phyloP scores from a whole-genome alignment of 2,888 invertebrate species.

The Campoplex capitator region DNA sequence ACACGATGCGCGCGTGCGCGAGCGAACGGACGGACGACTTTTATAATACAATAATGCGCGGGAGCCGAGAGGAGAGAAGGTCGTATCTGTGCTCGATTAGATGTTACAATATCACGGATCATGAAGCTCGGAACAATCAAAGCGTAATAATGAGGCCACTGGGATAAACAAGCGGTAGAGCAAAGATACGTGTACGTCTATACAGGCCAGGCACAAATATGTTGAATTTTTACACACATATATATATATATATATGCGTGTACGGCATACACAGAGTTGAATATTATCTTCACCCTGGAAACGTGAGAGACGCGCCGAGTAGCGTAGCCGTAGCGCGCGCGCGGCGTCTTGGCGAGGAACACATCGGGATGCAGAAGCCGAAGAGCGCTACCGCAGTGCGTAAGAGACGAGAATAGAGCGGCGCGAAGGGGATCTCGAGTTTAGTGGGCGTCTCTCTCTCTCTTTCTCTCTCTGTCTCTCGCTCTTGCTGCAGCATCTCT shows the following conservation, averaged over 20 bases:
- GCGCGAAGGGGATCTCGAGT: conserved; percentile 40
- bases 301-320: conserved; percentile 51
- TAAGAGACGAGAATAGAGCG: conserved; percentile 66
- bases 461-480: too few relatives aligned
- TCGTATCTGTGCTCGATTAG: conserved; percentile 46
- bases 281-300: conserved; percentile 55
- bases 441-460: conserved; percentile 44
- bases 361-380: conserved; percentile 3
- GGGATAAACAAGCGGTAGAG: conserved; percentile 26
- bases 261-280: conserved; percentile 5
- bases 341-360: conserved; percentile 19
- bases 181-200: background rate
- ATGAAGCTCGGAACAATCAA: conserved; percentile 46
- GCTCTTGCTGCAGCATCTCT: conserved; percentile 30
- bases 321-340: conserved; percentile 13
- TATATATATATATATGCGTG: background rate
- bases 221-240: background rate
- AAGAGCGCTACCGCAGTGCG: conserved; percentile 14
- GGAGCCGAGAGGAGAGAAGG: conserved; percentile 26
- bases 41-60: conserved; percentile 39
- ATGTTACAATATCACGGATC: conserved; percentile 36
- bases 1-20: background rate
- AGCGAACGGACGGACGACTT: background rate
- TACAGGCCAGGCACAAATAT: background rate
- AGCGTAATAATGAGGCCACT: conserved; percentile 60